Evolutionary conservation across 1,140 invertebrate species (phyloP), one percentile per base, ranked within the genome.

Genomic region (Ceratina australensis): DNA sequence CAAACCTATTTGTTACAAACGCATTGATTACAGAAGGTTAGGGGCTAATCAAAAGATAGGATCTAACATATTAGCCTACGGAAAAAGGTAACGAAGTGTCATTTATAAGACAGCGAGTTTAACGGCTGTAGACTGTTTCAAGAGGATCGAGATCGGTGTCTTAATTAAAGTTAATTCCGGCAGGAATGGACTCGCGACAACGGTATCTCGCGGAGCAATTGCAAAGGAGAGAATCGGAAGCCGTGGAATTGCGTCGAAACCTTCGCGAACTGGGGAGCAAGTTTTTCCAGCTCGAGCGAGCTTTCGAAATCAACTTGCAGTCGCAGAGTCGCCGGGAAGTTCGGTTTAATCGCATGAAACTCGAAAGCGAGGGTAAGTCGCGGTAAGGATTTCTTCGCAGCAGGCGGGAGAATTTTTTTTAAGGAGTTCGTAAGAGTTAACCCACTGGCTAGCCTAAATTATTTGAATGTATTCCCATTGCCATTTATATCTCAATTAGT

Each of bases 271-370:
- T 89, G 20, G 68, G 79, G 54, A 59, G 74, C 28, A 89, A 88
- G 83, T 88, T 89, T 61, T 63, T 76, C 18, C 78, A 85, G 79
- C 78, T 86, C 52, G 87, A 90, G 75, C 73, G 74, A 65, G 83
- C 87, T 68, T 89, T 87, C 69, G 79, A 85, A 84, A 86, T 84
- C 72, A 89, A 90, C 81, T 87, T 88, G 67, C 81, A 78, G 76
- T 74, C 74, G 26, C 86, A 88, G 68, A 78, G 71, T 26, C 81
- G 66, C 24, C 79, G 63, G 56, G 85, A 87, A 78, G 66, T 78
- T 66, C 69, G 84, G 57, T 82, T 89, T 79, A 83, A 87, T 79
- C 85, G 83, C 52, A 71, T 77, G 61, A 83, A 76, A 77, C 67
- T 65, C 20, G 72, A 86, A 86, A 85, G 54, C 69, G 69, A 81